Base-by-base conservation (phyloP, 37 sponge, comb jelly and placozoan genomes). In the Geodia barretti region DNA sequence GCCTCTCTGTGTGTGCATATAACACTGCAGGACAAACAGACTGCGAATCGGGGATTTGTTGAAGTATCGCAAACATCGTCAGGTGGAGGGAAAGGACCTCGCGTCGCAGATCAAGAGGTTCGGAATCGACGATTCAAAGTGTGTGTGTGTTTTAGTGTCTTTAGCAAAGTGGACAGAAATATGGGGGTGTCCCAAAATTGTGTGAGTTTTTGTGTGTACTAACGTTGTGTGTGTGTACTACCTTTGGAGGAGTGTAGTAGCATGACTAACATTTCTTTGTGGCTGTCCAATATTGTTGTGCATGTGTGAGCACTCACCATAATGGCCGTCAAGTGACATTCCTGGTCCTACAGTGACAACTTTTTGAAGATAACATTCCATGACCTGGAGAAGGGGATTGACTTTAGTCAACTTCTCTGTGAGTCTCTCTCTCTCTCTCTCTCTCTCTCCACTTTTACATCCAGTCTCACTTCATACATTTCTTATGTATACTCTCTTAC, bases 91-190 rank as follows among this genome's bases (percentile, higher is more conserved):
- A 7, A 47, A 47, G 14, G 54, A 87, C 70, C 29, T 87, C 32
- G 75, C 87, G 3, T 25, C 64, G 38, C 75, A 87, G 62, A 87
- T 87, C 23, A 80, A 80, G 39, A 87, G 87, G 87, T 87, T 68
- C n/a, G n/a, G n/a, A n/a, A n/a, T n/a, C n/a, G n/a, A n/a, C n/a
- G n/a, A n/a, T n/a, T n/a, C n/a, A n/a, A n/a, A n/a, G n/a, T n/a
- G n/a, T n/a, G n/a, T n/a, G n/a, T n/a, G n/a, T n/a, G n/a, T n/a
- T n/a, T n/a, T n/a, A n/a, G n/a, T n/a, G n/a, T n/a, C n/a, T n/a
- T n/a, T n/a, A n/a, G n/a, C n/a, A n/a, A n/a, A n/a, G n/a, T n/a
- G n/a, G n/a, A n/a, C n/a, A n/a, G n/a, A n/a, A n/a, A n/a, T n/a
- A n/a, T n/a, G n/a, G n/a, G n/a, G n/a, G n/a, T n/a, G n/a, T n/a